Evolutionary conservation across 2,113 vertebrate species (phyloP), one percentile per base, ranked within the genome.

Genomic region (Cynoglossus semilaevis): DNA sequence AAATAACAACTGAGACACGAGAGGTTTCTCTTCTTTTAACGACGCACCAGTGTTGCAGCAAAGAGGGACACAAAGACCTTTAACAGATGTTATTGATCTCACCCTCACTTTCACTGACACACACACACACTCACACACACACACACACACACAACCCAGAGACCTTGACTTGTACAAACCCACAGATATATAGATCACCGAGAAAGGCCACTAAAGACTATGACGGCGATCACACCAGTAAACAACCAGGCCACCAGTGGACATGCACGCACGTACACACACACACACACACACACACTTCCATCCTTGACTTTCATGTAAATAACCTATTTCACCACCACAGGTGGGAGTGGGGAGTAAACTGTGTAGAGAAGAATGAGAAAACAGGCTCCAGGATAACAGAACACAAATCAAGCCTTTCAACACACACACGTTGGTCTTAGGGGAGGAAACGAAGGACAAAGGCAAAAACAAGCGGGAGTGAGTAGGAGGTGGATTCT

Each of bases 281-380:
- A 29, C 67, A 29, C 65, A 67, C 16, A 53, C 63, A 15, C 29
- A 63, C 55, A 46, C 72, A 50, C 66, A 58, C 77, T 72, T 51
- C 56, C 65, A 77, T 35, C 66, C 72, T 67, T 53, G 55, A 47
- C 46, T 56, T 74, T 51, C 34, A 37, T 76, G 76, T 59, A 80
- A 79, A 79, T 73, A 79, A 65, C 66, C 72, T 51, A 43, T 47
- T 58, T 64, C 55, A 54, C 64, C 58, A 66, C 48, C 63, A 65
- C 73, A 85, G 70, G 73, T 64, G 71, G 75, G 77, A 79, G 62
- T 75, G 60, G 61, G 51, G 44, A n/a, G 34, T 35, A 71, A 63
- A 64, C 56, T 11, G 18, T 22, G 44, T 38, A 51, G 34, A 53
- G 58, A 44, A 50, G 15, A 63, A 7, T 14, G 38, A 14, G 48